Percentiles rank a stretch among this genome's conserved stretches.
Conservation (phyloP, 2,797 vertebrate species). For the Oophaga sylvatica region DNA sequence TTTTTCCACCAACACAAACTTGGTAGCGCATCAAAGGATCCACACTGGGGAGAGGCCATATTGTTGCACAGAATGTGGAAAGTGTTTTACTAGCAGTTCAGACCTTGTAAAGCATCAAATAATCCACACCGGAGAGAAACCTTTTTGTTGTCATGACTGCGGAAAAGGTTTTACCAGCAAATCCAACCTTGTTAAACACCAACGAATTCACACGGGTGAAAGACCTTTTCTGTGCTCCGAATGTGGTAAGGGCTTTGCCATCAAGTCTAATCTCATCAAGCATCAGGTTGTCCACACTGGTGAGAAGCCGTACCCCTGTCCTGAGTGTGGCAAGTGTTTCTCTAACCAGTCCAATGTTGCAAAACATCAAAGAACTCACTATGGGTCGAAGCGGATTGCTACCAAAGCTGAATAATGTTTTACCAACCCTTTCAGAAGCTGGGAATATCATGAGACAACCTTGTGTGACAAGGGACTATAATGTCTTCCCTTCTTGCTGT, state of each 20-base stretch:
- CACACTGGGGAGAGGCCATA: slow-evolving; percentile 37
- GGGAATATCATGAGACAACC: too few species aligned
- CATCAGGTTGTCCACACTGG: slow-evolving; percentile 36
- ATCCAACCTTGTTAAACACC: slow-evolving; percentile 35
- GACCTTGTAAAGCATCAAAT: slow-evolving; percentile 47
- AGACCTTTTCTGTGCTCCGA: slow-evolving; percentile 16
- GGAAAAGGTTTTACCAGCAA: slow-evolving; percentile 43
- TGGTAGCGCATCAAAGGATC: slow-evolving; percentile 36
- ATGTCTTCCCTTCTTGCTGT: too few species aligned
- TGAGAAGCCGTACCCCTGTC: slow-evolving; percentile 19
- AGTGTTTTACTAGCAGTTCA: slow-evolving; percentile 36
- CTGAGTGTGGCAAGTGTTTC: slow-evolving; percentile 20
- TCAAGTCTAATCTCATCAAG: slow-evolving; percentile 12
- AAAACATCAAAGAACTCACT: slow-evolving; percentile 35
- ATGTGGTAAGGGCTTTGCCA: slow-evolving; percentile 2
- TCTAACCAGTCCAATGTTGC: slow-evolving; percentile 12
- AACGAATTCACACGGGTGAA: slow-evolving; percentile 20
- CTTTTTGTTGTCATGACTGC: slow-evolving; percentile 27
- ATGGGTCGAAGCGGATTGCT: neutral
- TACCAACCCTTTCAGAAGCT: too few species aligned
- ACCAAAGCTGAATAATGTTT: too few species aligned
- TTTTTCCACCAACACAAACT: slow-evolving; percentile 39
- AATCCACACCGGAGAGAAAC: slow-evolving; percentile 44
- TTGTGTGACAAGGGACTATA: too few species aligned
- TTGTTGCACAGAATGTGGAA: neutral